Conservation (phyloP, 1,140 invertebrate genomes). For the Nebria ingens region DNA sequence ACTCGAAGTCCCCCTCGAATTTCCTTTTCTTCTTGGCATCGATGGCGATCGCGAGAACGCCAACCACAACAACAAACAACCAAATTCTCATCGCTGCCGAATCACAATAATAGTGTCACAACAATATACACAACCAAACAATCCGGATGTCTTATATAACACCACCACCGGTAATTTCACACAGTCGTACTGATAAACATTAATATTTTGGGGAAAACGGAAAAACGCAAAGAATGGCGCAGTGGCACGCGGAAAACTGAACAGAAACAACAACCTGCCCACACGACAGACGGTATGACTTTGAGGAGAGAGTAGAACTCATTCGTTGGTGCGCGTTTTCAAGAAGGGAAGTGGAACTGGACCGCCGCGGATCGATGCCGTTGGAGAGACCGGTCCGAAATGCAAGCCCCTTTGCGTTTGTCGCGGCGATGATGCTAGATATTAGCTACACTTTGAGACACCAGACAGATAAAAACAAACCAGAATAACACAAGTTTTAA, state of each 20-base stretch:
- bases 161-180: too few species aligned
- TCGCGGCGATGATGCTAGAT: too few species aligned
- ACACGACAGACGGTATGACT: neutral
- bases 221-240: neutral
- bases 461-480: too few species aligned
- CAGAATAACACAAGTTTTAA: too few species aligned
- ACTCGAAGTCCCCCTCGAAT: constrained; percentile 58
- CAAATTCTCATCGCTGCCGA: neutral
- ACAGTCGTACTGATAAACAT: too few species aligned
- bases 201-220: too few species aligned
- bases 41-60: constrained; percentile 31
- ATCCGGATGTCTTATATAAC: too few species aligned
- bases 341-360: neutral
- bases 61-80: constrained; percentile 32
- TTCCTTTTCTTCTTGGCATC: constrained; percentile 48
- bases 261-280: neutral
- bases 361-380: neutral
- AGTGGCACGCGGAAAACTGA: neutral
- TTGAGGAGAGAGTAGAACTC: neutral
- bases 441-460: too few species aligned
- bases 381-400: too few species aligned
- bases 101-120: neutral
- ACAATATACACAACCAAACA: neutral
- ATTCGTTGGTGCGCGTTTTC: neutral
- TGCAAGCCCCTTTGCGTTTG: too few species aligned